Conservation (phyloP, 2,113 vertebrate species). For the Nerophis ophidion region DNA sequence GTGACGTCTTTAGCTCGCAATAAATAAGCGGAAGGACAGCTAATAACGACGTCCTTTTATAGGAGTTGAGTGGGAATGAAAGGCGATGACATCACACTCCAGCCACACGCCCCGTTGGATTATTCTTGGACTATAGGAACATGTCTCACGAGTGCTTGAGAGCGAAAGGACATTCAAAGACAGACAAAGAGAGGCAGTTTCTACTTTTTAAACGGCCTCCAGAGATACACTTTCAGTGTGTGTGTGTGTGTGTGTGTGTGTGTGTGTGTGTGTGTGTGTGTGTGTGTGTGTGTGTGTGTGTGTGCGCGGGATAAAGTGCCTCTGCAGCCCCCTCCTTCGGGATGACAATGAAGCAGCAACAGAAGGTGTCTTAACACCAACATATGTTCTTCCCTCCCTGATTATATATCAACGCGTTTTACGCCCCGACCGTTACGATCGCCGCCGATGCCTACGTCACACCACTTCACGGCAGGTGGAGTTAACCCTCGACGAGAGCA, state of each 20-base stretch:
- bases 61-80: too few relatives aligned
- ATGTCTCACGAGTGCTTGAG: constrained; percentile 12
- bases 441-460: constrained; percentile 59
- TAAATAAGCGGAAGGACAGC: too few relatives aligned
- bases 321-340: constrained; percentile 52
- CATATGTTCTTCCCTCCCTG: constrained; percentile 68
- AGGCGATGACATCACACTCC: too few relatives aligned
- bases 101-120: background rate
- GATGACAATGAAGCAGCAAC: constrained; percentile 56
- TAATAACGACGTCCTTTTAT: too few relatives aligned
- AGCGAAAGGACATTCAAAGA: constrained; percentile 29
- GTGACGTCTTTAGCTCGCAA: too few relatives aligned
- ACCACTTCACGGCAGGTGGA: constrained; percentile 22
- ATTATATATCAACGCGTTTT: constrained; percentile 67
- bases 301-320: constrained; percentile 64
- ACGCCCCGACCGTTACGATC: constrained; percentile 61
- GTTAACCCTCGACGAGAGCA: constrained; percentile 38
- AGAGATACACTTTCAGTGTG: constrained; percentile 30
- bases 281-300: constrained; percentile 16
- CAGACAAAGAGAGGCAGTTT: constrained; percentile 41
- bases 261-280: constrained; percentile 33
- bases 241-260: constrained; percentile 1
- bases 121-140: constrained; percentile 8
- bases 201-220: constrained; percentile 68
- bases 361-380: constrained; percentile 70